Evolutionary conservation across 64 coral and sea anemone species (phyloP), one percentile per base, ranked within the genome.

Genomic region (Orbicella faveolata): DNA sequence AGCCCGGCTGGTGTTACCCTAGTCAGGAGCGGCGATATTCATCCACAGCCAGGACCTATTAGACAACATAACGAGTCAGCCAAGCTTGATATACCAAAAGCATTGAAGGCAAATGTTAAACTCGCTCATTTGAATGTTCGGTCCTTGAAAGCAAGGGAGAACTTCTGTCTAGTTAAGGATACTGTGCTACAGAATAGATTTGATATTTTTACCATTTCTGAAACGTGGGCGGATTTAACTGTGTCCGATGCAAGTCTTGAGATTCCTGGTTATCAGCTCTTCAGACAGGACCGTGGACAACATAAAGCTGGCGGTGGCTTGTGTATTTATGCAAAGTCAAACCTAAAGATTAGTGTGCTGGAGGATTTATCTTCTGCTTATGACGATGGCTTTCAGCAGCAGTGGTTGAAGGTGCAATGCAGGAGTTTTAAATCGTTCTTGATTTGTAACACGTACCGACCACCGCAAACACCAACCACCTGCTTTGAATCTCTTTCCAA

Each of bases 341-440:
- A 86, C 52, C 66, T 90, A 17, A 90, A 90, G 37, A 41, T 66
- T 16, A 73, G 11, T 52, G n/a, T 73, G 17, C 36, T 90, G 17
- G 67, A 59, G 21, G 63, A 80, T 35, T 35, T 90, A 33, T 91
- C 89, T 55, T 59, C 57, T 15, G 80, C 74, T 55, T 91, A 23
- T 75, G 79, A 91, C 9, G 79, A 83, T 75, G 79, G 89, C 51
- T 79, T 90, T 67, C 76, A 90, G 35, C 88, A 90, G 23, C 55
- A 68, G 17, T 90, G 88, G 88, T 20, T 92, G 23, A 91, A 74
- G 34, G 78, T 92, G 54, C 83, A 87, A 77, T 90, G 78, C 19
- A 91, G 74, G 79, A 92, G 67, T 51, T 80, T 33, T 20, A 92
- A 92, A 34, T 78, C 90, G 77, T 92, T 92, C 44, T 61, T 92